Conservation (phyloP, 2,888 invertebrate genomes). For the Halictus ligatus region DNA sequence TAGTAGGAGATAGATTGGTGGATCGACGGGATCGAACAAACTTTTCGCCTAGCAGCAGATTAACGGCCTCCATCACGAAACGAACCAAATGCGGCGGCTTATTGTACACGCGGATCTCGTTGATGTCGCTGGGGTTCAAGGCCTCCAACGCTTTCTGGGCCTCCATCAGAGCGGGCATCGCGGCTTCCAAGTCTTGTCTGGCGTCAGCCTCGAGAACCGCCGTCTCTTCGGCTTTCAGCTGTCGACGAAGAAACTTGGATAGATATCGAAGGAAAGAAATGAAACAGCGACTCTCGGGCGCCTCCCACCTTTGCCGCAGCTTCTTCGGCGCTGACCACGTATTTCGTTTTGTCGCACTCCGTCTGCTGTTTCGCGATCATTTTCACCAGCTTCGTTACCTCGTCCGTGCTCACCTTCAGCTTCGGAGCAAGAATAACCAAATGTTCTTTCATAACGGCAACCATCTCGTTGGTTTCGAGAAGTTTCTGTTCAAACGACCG, state of each 20-base stretch:
- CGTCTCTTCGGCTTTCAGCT: slow-evolving; percentile 94
- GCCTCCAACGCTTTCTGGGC: slow-evolving; percentile 93
- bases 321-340: slow-evolving; percentile 93
- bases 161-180: slow-evolving; percentile 93
- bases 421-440: slow-evolving; percentile 92
- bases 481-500: slow-evolving; percentile 86
- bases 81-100: slow-evolving; percentile 94
- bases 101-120: slow-evolving; percentile 94
- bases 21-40: slow-evolving; percentile 82
- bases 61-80: slow-evolving; percentile 97
- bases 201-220: slow-evolving; percentile 94
- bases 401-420: slow-evolving; percentile 90
- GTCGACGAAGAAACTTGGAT: neutral
- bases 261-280: too few relatives aligned
- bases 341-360: slow-evolving; percentile 92
- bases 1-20: too few relatives aligned
- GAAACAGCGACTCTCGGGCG: too few relatives aligned
- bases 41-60: slow-evolving; percentile 93
- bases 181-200: slow-evolving; percentile 92
- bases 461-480: slow-evolving; percentile 92
- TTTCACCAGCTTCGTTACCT: slow-evolving; percentile 91
- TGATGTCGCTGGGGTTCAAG: slow-evolving; percentile 95
- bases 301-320: slow-evolving; percentile 90
- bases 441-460: slow-evolving; percentile 94
- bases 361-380: slow-evolving; percentile 92